Evolutionary conservation across 1,140 invertebrate species (phyloP), one percentile per base, ranked within the genome.

Genomic region (Drosophila melanica): DNA sequence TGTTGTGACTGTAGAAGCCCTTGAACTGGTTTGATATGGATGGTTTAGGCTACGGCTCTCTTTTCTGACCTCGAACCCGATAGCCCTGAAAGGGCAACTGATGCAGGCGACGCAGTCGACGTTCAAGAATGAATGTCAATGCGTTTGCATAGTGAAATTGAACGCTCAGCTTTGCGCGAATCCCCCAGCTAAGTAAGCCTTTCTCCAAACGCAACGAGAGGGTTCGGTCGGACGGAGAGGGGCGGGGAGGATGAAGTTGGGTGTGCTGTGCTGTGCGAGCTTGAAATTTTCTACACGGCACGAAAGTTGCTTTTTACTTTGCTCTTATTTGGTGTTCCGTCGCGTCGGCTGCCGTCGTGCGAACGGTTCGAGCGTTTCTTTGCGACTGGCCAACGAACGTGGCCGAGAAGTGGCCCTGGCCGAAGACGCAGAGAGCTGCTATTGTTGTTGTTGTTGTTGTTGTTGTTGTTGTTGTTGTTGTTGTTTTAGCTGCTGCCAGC

Each of bases 331-430:
- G 33, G 9, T 35, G 7, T 6, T 59, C 47, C 23, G 42, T 41
- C 44, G 39, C 55, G 39, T 59, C 64, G 58, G 59, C 41, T 65
- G 48, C 12, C 59, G 45, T 84, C 53, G 80, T 77, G 85, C 57
- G 77, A 66, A 73, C 84, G 81, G 85, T 90, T 85, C 72, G 80
- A 89, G 77, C 57, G 85, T 67, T 90, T 75, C 85, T 84, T 79
- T 67, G 53, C 79, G 84, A 89, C 84, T 89, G 85, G 57, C 72
- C 39, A 59, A 44, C 59, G 60, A 74, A 57, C 66, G 54, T 75
- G 66, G 54, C 65, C 16, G 60, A 63, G 55, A 42, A 54, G 48
- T 62, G 59, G 71, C 63, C 69, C 39, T 66, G 67, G 68, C 57
- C 44, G 20, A 62, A 70, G 75, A 75, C 57, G 60, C 71, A 64